Evolutionary conservation across 1,140 invertebrate species (phyloP).

Genomic region (Temnothorax nylanderi): DNA sequence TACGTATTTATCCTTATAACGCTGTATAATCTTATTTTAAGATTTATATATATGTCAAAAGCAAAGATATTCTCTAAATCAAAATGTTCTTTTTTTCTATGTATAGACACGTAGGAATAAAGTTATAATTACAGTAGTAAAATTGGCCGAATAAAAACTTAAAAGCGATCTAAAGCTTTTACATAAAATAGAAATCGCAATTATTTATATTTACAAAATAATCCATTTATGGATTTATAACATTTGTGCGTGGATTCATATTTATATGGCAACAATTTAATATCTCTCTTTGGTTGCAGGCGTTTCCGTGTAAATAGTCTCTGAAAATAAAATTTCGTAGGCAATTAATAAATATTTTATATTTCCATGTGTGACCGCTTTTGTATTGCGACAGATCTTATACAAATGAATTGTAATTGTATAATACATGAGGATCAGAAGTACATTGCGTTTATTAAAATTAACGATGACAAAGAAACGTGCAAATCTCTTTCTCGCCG

Average conservation of each 20-base stretch:
- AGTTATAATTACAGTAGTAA: neutral
- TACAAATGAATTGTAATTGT: neutral
- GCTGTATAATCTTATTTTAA: no score
- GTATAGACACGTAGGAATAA: neutral
- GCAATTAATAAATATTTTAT: neutral
- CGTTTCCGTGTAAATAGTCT: neutral
- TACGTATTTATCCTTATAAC: no score
- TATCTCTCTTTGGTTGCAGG: neutral
- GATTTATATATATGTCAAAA: no score
- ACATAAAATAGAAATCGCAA: neutral
- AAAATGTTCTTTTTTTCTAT: no score
- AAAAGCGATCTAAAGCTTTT: neutral
- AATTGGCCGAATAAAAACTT: neutral
- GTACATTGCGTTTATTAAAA: neutral
- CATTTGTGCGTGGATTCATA: neutral
- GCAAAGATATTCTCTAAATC: no score
- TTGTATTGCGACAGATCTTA: neutral
- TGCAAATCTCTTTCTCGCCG: neutral
- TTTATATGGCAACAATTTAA: conserved; percentile 21
- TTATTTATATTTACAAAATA: neutral
- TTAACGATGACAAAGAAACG: neutral
- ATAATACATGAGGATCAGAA: neutral
- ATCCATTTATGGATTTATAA: neutral
- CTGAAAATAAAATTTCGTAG: neutral
- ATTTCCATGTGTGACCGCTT: neutral